phyloP scores from a whole-genome alignment of 1,140 invertebrate species.

The Zaprionus ornatus region DNA sequence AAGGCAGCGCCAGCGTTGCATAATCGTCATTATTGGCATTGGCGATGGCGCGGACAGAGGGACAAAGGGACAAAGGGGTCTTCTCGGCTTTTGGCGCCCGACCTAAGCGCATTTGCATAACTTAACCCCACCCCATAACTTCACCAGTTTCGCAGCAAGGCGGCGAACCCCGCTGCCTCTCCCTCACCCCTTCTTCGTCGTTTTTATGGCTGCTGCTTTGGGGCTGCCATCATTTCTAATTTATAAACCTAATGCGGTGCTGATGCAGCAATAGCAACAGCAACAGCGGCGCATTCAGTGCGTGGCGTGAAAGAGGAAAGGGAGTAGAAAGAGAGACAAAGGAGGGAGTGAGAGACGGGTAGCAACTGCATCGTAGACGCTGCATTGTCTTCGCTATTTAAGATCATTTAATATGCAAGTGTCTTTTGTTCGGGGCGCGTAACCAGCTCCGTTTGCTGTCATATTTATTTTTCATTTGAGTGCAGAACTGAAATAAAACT shows the following conservation, averaged over 20 bases:
- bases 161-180: neutral
- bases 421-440: conserved; percentile 66
- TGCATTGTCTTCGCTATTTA: conserved; percentile 75
- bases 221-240: conserved; percentile 75
- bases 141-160: neutral
- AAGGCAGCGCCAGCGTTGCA: conserved; percentile 17
- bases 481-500: conserved; percentile 78
- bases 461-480: conserved; percentile 83
- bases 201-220: conserved; percentile 40
- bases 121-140: conserved; percentile 43
- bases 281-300: conserved; percentile 8
- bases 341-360: neutral
- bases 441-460: conserved; percentile 66
- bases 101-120: conserved; percentile 77
- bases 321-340: neutral
- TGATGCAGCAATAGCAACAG: conserved; percentile 41
- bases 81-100: conserved; percentile 57
- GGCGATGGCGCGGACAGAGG: neutral
- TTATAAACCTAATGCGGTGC: conserved; percentile 80
- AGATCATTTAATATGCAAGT: conserved; percentile 82
- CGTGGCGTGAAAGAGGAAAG: conserved; percentile 12
- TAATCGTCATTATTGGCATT: conserved; percentile 53
- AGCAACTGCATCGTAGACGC: conserved; percentile 5
- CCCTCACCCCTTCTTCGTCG: conserved; percentile 5
- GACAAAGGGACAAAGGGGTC: conserved; percentile 13